Conservation (phyloP, 1,140 invertebrate genomes). For the Drosophila dunni region DNA sequence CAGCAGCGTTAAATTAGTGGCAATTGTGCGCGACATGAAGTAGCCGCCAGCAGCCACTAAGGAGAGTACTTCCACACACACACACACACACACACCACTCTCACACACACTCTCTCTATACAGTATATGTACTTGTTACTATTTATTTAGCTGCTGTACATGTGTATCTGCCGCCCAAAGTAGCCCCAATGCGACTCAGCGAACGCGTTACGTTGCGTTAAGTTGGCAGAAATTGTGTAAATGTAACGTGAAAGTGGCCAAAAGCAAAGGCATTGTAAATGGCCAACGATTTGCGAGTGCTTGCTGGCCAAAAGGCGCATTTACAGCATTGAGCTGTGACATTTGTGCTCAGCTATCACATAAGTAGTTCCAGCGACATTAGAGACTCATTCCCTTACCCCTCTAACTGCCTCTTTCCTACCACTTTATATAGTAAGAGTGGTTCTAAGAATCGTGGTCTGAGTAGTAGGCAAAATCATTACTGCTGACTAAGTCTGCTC, state of each 20-base stretch:
- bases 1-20: constrained; percentile 77
- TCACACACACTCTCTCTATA: neutral
- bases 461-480: too few species aligned
- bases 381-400: neutral
- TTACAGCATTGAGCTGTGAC: constrained; percentile 7
- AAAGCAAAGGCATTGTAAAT: constrained; percentile 35
- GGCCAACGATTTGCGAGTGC: constrained; percentile 47
- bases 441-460: too few species aligned
- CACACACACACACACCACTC: constrained; percentile 9
- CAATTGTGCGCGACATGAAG: constrained; percentile 80
- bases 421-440: neutral
- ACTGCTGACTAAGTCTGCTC: too few species aligned
- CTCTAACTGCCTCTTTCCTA: neutral
- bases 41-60: constrained; percentile 36
- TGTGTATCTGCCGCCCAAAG: constrained; percentile 30
- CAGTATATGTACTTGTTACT: constrained; percentile 60
- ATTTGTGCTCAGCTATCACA: constrained; percentile 12
- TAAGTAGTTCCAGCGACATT: constrained; percentile 25
- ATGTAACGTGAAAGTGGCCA: constrained; percentile 34
- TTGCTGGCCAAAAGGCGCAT: constrained; percentile 9
- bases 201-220: neutral
- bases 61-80: constrained; percentile 19
- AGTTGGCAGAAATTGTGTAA: constrained; percentile 36
- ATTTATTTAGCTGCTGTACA: constrained; percentile 67
- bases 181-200: constrained; percentile 21